Evolutionary conservation across 2,888 invertebrate genomes (phyloP), one percentile per base, ranked within the genome.

Genomic region (Elysia crispata): DNA sequence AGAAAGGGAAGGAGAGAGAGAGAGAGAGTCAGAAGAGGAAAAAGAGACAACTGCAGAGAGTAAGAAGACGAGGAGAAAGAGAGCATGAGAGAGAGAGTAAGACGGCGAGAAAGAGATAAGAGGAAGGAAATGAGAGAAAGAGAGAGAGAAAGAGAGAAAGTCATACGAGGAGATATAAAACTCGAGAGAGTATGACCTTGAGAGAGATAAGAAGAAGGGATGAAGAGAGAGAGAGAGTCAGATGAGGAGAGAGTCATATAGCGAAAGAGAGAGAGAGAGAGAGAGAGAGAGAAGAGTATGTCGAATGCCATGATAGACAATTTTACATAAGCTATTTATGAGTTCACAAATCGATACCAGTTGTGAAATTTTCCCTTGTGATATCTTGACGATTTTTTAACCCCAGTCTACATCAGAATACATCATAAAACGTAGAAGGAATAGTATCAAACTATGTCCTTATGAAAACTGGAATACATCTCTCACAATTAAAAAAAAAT

Each of bases 181-280:
- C 30, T 31, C 8, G 33, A 33, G 23, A 72, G 72, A 72, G 41
- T n/a, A n/a, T n/a, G n/a, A n/a, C n/a, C n/a, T n/a, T n/a, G n/a
- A n/a, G n/a, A n/a, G n/a, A n/a, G n/a, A n/a, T n/a, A n/a, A n/a
- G n/a, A n/a, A n/a, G n/a, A n/a, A 41, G 41, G 41, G 72, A 72
- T 20, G 25, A 25, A 72, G 72, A 72, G 23, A 41, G 41, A 72
- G 72, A 72, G 41, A 41, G 41, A 41, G n/a, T n/a, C n/a, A n/a
- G n/a, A n/a, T n/a, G n/a, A n/a, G n/a, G n/a, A n/a, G n/a, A 70
- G 70, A 41, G 20, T n/a, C 15, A 70, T 31, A 41, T 13, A 33
- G 23, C 30, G 70, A 41, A 31, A 33, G 23, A 72, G 72, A 72
- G 41, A 41, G 41, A 72, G 72, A 72, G 41, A 41, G 41, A 72